phyloP scores from a whole-genome alignment of 2,113 vertebrate genomes.

The Cryptotis parvus region DNA sequence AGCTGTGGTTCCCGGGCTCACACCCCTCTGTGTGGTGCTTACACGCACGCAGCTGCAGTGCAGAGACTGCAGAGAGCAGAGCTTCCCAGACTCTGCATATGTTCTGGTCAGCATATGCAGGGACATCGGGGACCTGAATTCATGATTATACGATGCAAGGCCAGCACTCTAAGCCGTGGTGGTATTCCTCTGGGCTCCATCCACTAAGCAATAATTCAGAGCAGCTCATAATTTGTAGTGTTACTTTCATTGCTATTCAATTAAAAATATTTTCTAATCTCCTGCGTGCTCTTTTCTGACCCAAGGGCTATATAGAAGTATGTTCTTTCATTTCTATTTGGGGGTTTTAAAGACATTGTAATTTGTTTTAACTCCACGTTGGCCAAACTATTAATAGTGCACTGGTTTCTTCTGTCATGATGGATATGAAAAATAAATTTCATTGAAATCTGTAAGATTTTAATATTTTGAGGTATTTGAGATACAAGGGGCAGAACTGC shows the following conservation, averaged over 20 bases:
- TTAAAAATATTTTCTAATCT: conserved; percentile 56
- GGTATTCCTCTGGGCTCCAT: too few relatives aligned
- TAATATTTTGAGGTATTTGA: conserved; percentile 38
- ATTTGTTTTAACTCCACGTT: conserved; percentile 43
- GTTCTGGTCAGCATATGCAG: too few relatives aligned
- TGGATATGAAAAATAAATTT: conserved; percentile 30
- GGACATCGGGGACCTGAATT: too few relatives aligned
- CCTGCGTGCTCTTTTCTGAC: conserved; percentile 3
- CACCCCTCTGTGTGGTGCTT: too few relatives aligned
- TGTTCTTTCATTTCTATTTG: conserved; percentile 51
- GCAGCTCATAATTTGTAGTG: neutral
- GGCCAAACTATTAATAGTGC: conserved; percentile 21
- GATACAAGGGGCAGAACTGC: too few relatives aligned
- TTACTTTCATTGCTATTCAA: conserved; percentile 51
- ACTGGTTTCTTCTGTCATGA: conserved; percentile 37
- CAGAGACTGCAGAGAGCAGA: too few relatives aligned
- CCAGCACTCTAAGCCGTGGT: too few relatives aligned
- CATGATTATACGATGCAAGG: too few relatives aligned
- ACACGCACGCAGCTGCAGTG: too few relatives aligned
- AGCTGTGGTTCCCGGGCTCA: too few relatives aligned
- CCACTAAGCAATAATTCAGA: neutral
- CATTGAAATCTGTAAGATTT: conserved; percentile 55
- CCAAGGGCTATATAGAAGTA: conserved; percentile 16
- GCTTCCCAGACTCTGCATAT: too few relatives aligned
- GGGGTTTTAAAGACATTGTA: conserved; percentile 12